Evolutionary conservation across 2,113 vertebrate species (phyloP).

Genomic region (Plotosus lineatus): DNA sequence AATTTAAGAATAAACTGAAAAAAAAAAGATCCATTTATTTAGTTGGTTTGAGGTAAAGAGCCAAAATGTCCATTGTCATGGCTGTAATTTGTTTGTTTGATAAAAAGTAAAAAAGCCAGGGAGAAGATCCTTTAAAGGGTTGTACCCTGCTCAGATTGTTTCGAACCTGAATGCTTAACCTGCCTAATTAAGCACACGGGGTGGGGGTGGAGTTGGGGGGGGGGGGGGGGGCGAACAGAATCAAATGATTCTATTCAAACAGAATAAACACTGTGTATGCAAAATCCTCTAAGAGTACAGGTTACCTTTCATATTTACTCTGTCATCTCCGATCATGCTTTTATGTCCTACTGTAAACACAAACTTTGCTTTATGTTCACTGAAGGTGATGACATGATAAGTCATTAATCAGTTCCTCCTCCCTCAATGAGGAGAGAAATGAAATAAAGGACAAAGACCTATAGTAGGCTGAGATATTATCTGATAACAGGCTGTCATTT

Average conservation of each 20-base stretch:
- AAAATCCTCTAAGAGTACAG: background rate
- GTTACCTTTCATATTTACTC: background rate
- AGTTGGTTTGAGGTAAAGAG: too few relatives aligned
- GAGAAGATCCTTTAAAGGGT: too few relatives aligned
- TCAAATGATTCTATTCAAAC: background rate
- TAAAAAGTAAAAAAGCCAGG: too few relatives aligned
- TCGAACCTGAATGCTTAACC: background rate
- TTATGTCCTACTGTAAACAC: background rate
- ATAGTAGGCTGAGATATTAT: slow-evolving; percentile 46
- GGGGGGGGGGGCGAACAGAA: background rate
- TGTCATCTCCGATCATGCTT: background rate
- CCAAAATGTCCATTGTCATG: too few relatives aligned
- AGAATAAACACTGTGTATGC: background rate
- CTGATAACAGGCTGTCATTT: slow-evolving; percentile 51
- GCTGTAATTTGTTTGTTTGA: too few relatives aligned
- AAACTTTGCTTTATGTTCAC: background rate
- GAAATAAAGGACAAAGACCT: slow-evolving; percentile 37
- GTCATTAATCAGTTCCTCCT: background rate
- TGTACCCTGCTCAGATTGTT: background rate
- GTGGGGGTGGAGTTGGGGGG: too few relatives aligned
- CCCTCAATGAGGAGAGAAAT: slow-evolving; percentile 28
- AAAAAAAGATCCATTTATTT: too few relatives aligned
- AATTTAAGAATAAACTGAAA: too few relatives aligned
- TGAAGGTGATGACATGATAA: slow-evolving; percentile 5
- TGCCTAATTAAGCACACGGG: background rate